These are phyloP conservation scores for Buathra laborator DNA, from an alignment of 2,888 invertebrate genomes.

Conservation along the genomic window DNA sequence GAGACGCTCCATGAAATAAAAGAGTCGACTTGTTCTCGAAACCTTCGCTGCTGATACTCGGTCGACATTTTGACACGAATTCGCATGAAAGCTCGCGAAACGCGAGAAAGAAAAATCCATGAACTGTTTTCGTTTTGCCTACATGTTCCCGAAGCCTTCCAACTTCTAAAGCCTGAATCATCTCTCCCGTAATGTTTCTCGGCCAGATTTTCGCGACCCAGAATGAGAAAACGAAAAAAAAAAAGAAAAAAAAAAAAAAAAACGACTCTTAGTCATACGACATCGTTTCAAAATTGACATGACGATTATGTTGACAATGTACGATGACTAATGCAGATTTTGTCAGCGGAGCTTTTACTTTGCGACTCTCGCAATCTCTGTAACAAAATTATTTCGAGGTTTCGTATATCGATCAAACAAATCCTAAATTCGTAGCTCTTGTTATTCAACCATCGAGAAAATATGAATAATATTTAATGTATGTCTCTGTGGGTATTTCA, in stretches of 20 bases:
- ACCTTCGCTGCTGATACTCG: conserved; percentile 10
- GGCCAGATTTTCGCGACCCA: not conserved
- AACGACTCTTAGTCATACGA: conserved; percentile 6
- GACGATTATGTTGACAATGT: not conserved
- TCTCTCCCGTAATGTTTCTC: not conserved
- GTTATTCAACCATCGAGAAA: not conserved
- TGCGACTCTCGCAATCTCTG: not conserved
- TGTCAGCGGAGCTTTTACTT: not conserved
- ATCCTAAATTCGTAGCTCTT: conserved; percentile 6
- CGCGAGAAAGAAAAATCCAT: conserved; percentile 23
- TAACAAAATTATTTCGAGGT: no score
- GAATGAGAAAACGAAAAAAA: conserved; percentile 2
- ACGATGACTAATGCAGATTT: conserved; percentile 9
- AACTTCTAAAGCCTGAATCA: conserved; percentile 25
- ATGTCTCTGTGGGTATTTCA: no score
- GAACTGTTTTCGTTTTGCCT: conserved; percentile 11
- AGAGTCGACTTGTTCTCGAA: conserved; percentile 22
- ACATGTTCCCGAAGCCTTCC: not conserved
- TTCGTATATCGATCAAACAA: conserved; percentile 13
- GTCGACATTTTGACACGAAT: conserved; percentile 39
- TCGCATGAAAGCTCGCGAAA: conserved; percentile 20
- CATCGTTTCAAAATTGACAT: conserved; percentile 11
- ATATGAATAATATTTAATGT: not conserved
- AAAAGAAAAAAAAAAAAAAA: not conserved
- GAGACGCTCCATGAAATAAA: not conserved